A percentile compares a stretch with the other conserved stretches of the same genome.
Conservation (phyloP, 2,888 invertebrate genomes). For the Pachliopta kotzebuea region DNA sequence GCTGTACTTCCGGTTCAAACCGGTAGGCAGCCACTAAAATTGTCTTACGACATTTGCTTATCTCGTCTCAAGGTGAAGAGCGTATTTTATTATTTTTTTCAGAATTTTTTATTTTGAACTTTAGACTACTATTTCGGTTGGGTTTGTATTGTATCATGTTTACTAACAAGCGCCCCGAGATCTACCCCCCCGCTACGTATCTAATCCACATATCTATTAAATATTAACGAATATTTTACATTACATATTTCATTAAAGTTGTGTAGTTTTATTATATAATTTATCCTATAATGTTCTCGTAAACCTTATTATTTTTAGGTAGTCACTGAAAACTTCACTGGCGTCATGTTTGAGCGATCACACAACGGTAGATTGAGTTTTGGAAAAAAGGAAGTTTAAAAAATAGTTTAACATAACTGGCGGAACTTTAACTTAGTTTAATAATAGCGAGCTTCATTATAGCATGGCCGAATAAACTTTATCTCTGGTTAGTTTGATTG, state of each 20-base stretch:
- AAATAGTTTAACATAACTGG: background rate
- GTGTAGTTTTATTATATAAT: background rate
- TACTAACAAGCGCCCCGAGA: too few relatives aligned
- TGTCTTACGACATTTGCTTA: background rate
- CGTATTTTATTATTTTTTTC: background rate
- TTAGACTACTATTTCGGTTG: background rate
- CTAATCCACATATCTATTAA: too few relatives aligned
- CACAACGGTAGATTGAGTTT: background rate
- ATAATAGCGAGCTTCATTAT: background rate
- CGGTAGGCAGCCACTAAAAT: background rate
- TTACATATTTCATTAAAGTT: too few relatives aligned
- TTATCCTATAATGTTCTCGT: background rate
- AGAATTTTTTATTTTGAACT: background rate
- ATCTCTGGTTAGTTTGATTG: background rate
- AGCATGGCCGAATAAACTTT: background rate
- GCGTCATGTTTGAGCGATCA: background rate
- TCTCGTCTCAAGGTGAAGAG: background rate
- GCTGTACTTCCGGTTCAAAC: background rate
- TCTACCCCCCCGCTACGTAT: background rate
- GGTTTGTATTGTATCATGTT: background rate
- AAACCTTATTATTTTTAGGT: background rate
- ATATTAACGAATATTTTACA: too few relatives aligned
- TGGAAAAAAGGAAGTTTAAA: background rate
- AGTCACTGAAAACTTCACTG: background rate
- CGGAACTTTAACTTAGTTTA: background rate